A percentile compares a stretch with the other conserved stretches of the same genome.
Evolutionary conservation across 2,797 vertebrate species (phyloP).

Genomic region (Alosa sapidissima): DNA sequence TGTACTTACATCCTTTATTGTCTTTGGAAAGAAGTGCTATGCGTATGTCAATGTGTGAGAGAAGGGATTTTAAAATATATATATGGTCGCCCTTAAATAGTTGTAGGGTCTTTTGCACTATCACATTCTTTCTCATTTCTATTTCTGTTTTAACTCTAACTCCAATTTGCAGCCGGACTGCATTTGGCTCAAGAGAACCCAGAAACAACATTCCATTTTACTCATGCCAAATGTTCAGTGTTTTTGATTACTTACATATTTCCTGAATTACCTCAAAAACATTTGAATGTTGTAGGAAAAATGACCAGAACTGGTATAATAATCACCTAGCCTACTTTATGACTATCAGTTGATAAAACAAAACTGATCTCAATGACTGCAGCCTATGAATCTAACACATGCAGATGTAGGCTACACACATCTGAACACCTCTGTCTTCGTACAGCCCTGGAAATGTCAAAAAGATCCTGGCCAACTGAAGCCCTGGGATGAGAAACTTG

Average conservation of each 20-base stretch:
- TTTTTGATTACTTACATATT: background rate
- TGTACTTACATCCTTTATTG: background rate
- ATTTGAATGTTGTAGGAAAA: background rate
- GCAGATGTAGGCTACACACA: background rate
- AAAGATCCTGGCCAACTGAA: background rate
- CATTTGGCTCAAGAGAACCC: background rate
- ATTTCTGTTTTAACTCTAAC: conserved; percentile 3
- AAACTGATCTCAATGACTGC: background rate
- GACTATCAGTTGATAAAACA: background rate
- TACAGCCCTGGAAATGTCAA: background rate
- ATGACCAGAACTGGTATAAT: background rate
- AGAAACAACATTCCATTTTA: background rate
- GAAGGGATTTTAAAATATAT: background rate
- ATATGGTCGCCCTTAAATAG: background rate
- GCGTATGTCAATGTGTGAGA: background rate
- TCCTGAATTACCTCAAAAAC: background rate
- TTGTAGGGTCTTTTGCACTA: background rate
- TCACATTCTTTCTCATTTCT: background rate
- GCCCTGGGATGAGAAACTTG: background rate
- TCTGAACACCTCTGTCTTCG: background rate
- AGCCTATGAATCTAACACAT: background rate
- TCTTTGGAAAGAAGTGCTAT: background rate
- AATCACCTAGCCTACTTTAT: background rate
- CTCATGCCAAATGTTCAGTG: background rate
- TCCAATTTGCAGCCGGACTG: background rate